Base-by-base conservation (phyloP, 2,888 invertebrate species). In the Cerceris ruficornis region DNA sequence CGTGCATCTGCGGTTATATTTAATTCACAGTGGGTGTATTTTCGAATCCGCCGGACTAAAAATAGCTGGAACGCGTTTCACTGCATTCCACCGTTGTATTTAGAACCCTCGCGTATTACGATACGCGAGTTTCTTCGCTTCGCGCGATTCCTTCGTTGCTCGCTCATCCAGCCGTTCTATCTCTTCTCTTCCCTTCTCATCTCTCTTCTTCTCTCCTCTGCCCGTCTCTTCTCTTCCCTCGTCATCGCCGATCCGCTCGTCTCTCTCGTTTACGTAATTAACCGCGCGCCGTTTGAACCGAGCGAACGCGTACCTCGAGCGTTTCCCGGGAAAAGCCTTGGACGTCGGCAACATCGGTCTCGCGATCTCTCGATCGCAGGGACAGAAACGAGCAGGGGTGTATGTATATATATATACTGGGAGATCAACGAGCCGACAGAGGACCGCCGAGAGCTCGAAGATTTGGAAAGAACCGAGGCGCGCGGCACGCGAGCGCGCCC, bases 71-170 rank as follows among this genome's bases (percentile, higher is more conserved):
- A 84, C 83, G 81, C 82, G 88, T 88, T 83, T 69, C 78, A 66
- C 86, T 81, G 87, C 87, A 89, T 89, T 89, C 89, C 88, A 74
- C 67, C 69, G 81, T 81, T 82, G 81, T 86, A 88, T 88, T 86
- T 86, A 81, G 72, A 86, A 80, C 60, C 76, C 28, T 28, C 15
- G 28, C 54, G 68, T 74, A 66, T 75, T 69, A 81, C 83, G 81
- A 85, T 58, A 80, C 67, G 61, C 52, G 70, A 28, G 28, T 28
- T 61, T 62, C 67, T 62, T 52, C 50, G 69, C 14, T 9, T 46
- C 28, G 17, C 59, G 59, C 41, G 72, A 52, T 57, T 41, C 9
- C 13, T 69, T 60, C 39, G 39, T 11, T 41, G 11, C 15, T 46
- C 11, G 15, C n/a, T 8, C n/a, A 39, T 14, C 15, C 46, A n/a